A percentile compares a stretch with the other conserved stretches of the same genome.
Conservation (phyloP, 2,888 invertebrate species). For the Drosophila niveifrons region DNA sequence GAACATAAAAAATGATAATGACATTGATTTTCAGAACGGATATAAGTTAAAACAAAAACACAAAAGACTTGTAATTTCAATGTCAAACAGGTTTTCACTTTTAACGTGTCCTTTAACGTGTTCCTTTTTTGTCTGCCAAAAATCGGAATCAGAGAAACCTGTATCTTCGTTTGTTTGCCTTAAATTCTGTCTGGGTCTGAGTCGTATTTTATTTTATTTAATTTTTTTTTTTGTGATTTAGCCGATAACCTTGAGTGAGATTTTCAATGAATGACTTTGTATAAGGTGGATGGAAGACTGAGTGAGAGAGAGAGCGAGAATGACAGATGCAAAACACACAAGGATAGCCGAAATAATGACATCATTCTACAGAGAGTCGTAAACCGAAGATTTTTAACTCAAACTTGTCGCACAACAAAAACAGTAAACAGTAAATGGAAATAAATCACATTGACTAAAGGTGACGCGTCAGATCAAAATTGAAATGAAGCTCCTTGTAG, state of each 20-base stretch:
- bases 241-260: constrained; percentile 78
- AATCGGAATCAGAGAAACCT: constrained; percentile 43
- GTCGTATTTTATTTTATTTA: constrained; percentile 21
- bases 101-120: constrained; percentile 68
- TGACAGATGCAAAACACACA: constrained; percentile 69
- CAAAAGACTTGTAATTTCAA: constrained; percentile 57
- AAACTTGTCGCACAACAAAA: constrained; percentile 8
- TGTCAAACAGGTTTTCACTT: constrained; percentile 76
- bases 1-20: constrained; percentile 12
- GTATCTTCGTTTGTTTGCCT: constrained; percentile 25
- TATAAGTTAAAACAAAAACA: constrained; percentile 3
- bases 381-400: constrained; percentile 40
- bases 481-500: constrained; percentile 18
- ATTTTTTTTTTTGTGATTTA: constrained; percentile 50
- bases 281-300: constrained; percentile 23
- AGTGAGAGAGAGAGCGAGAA: constrained; percentile 45
- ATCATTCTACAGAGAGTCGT: constrained; percentile 50
- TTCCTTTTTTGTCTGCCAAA: constrained; percentile 63
- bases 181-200: constrained; percentile 24
- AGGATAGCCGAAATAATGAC: constrained; percentile 68
- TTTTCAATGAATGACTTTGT: constrained; percentile 65
- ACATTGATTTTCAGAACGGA: constrained; percentile 57
- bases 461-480: constrained; percentile 33
- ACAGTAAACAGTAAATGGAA: constrained; percentile 28
- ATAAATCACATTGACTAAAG: constrained; percentile 55